Evolutionary conservation across 2,113 vertebrate genomes (phyloP).

Genomic region (Amazona guildingii): DNA sequence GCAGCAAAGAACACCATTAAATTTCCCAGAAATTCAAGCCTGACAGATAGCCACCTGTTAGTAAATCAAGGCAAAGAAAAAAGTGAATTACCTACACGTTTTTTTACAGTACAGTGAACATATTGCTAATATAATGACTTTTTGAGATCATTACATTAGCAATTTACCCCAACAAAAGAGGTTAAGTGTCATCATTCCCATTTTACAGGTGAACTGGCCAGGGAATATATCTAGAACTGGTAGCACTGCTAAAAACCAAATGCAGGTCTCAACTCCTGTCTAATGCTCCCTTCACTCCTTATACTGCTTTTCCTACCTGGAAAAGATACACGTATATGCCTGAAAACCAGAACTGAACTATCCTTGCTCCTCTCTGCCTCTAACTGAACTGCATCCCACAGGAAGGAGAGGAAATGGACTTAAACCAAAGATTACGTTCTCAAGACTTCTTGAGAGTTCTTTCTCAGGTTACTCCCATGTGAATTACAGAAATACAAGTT

Average conservation of each 20-base stretch:
- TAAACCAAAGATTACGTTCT: background rate
- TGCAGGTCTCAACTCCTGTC: background rate
- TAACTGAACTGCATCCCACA: background rate
- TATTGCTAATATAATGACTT: background rate
- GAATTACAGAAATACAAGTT: background rate
- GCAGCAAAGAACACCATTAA: slow-evolving; percentile 70
- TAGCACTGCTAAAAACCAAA: background rate
- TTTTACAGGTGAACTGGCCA: background rate
- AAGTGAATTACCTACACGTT: background rate
- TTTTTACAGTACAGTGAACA: background rate
- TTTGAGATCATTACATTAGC: background rate
- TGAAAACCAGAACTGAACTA: background rate
- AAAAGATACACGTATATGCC: background rate
- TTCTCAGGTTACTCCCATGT: background rate
- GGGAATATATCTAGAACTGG: background rate
- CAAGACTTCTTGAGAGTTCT: background rate
- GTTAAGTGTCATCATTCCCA: background rate
- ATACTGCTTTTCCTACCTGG: background rate
- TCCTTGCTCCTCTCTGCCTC: background rate
- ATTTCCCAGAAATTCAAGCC: slow-evolving; percentile 70
- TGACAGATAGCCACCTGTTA: slow-evolving; percentile 67
- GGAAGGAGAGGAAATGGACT: background rate
- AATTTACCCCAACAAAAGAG: background rate
- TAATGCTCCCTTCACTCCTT: background rate
- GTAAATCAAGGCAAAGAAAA: background rate